Base-by-base conservation (phyloP, 2,888 invertebrate genomes). In the Drosophila helvetica region DNA sequence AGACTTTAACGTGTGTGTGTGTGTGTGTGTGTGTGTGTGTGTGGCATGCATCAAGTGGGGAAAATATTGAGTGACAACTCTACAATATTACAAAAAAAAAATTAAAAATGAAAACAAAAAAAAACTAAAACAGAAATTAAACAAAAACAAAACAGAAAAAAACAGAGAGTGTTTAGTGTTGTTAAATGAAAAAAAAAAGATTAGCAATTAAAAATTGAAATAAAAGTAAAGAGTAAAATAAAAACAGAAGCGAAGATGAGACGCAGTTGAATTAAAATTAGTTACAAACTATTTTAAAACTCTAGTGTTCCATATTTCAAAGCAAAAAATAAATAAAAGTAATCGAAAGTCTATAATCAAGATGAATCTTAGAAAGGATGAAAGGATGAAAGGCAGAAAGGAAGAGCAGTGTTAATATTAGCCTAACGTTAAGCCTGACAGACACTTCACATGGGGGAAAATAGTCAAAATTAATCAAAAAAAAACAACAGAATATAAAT, bases 241-340 rank as follows among this genome's bases (percentile, higher is more conserved):
- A n/a, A 43, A 50, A 52, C 17, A 17, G 51, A 46, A 60, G 50
- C 47, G 55, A 70, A 61, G 63, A 59, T 57, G 64, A 73, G 65
- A 74, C 71, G 82, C 77, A 88, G 76, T 79, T 86, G 82, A 70
- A 87, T 79, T 85, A 75, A 85, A 87, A 86, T 84, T 84, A 88
- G 86, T 86, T 84, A 78, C 65, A 88, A 86, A 86, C 81, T 84
- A 86, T 88, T 86, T 86, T 86, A 84, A 69, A 82, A 86, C 77
- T 86, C 76, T 89, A 90, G 90, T 89, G 90, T 88, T 89, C 90
- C 89, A 89, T 89, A 90, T 89, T 89, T 87, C 77, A 87, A 87
- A 67, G 74, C 81, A 74, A 79, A 60, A 51, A 69, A 54, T 57
- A 64, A 58, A 50, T 54, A 61, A 51, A 62, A 52, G 62, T 38